phyloP scores from a whole-genome alignment of 2,113 vertebrate genomes.

The Okapia johnstoni region DNA sequence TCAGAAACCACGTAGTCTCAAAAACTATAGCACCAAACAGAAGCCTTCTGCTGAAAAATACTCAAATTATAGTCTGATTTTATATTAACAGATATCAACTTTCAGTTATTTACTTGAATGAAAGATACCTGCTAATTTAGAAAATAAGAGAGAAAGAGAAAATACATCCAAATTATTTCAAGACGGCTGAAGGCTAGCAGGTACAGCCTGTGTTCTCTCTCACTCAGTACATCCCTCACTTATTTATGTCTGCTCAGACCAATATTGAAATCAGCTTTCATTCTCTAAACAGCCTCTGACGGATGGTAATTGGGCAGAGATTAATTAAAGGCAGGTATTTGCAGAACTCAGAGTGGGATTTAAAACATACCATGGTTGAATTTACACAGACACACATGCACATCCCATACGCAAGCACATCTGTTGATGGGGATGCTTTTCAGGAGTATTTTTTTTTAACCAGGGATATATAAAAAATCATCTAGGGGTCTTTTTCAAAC shows the following conservation, averaged over 20 bases:
- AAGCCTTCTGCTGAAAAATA: neutral
- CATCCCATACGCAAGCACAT: fast-evolving
- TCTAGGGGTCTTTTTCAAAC: neutral
- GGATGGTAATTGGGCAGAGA: neutral
- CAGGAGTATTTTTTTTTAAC: neutral
- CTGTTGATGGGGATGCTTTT: neutral
- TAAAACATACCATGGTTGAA: neutral
- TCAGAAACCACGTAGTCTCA: neutral
- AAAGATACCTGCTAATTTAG: neutral
- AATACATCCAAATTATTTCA: neutral
- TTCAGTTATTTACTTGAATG: neutral
- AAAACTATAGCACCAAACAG: neutral
- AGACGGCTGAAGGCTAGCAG: neutral
- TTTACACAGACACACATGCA: neutral
- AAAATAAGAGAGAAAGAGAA: neutral
- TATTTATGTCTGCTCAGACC: neutral
- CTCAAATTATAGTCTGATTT: neutral
- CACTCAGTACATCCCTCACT: neutral
- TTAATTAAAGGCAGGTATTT: neutral
- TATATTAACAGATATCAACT: neutral
- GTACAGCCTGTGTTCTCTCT: neutral
- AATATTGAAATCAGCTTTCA: neutral
- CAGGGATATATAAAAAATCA: neutral
- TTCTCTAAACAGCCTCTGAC: neutral
- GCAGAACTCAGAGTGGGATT: neutral